Evolutionary conservation across 2,888 invertebrate species (phyloP).

Genomic region (Meghimatium bilineatum): DNA sequence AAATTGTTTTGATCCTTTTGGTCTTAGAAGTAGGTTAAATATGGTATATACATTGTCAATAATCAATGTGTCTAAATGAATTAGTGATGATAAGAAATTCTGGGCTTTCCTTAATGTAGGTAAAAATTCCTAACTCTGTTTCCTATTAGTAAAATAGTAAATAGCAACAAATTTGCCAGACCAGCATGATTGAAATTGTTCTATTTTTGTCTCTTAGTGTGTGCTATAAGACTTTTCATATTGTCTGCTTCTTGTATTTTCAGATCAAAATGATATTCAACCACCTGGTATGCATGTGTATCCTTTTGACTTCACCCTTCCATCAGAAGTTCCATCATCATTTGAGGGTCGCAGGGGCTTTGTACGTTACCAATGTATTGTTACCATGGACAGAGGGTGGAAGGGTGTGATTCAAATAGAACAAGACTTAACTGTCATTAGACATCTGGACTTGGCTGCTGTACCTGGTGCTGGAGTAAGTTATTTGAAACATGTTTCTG

Average conservation of each 20-base stretch:
- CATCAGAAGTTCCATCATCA: slow-evolving; percentile 51
- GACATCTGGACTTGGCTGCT: slow-evolving; percentile 50
- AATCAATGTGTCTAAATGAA: too few relatives aligned
- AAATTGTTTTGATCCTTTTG: too few relatives aligned
- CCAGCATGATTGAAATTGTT: too few relatives aligned
- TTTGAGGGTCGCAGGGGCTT: slow-evolving; percentile 52
- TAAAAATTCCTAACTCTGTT: too few relatives aligned
- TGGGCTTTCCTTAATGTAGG: too few relatives aligned
- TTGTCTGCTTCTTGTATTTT: neutral
- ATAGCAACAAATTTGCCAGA: too few relatives aligned
- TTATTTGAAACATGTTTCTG: neutral
- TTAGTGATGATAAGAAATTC: too few relatives aligned
- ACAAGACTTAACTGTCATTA: slow-evolving; percentile 52
- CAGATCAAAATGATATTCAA: slow-evolving; percentile 46
- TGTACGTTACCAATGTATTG: slow-evolving; percentile 51
- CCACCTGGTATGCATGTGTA: slow-evolving; percentile 51
- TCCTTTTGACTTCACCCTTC: slow-evolving; percentile 52
- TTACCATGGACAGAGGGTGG: slow-evolving; percentile 50
- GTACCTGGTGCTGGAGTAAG: slow-evolving; percentile 49
- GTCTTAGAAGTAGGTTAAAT: too few relatives aligned
- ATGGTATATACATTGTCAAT: too few relatives aligned
- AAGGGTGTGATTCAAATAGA: slow-evolving; percentile 49
- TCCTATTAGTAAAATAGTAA: too few relatives aligned
- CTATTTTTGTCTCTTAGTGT: too few relatives aligned
- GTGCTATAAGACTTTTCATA: too few relatives aligned